Evolutionary conservation across 2,888 invertebrate genomes (phyloP).

Genomic region (Spicauda simplicius): DNA sequence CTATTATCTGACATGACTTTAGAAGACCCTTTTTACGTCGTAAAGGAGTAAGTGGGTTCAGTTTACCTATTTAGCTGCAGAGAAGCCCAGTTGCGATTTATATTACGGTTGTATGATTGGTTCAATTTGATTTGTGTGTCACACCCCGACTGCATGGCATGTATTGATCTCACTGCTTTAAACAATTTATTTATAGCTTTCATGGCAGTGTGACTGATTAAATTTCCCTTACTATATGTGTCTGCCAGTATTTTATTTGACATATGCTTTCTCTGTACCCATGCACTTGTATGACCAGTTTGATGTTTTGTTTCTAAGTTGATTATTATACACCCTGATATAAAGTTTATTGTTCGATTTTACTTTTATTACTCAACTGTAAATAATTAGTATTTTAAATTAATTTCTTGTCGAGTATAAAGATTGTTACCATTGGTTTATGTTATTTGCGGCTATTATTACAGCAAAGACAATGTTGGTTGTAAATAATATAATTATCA

Average conservation of each 20-base stretch:
- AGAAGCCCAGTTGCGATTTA: slow-evolving; percentile 15
- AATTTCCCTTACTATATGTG: not conserved
- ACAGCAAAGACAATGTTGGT: too few relatives aligned
- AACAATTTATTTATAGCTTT: not conserved
- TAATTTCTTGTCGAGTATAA: too few relatives aligned
- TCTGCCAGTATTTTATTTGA: not conserved
- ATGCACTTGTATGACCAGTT: too few relatives aligned
- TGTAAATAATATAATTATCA: too few relatives aligned
- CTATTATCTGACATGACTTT: slow-evolving; percentile 94
- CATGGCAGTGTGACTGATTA: not conserved
- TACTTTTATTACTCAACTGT: too few relatives aligned
- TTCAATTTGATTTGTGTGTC: slow-evolving; percentile 3
- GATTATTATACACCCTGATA: too few relatives aligned
- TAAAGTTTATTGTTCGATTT: too few relatives aligned
- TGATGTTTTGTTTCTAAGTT: too few relatives aligned
- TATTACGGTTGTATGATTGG: slow-evolving; percentile 26
- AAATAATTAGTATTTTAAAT: too few relatives aligned
- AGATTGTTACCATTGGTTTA: too few relatives aligned
- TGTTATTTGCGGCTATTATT: too few relatives aligned
- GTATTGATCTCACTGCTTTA: slow-evolving; percentile 11
- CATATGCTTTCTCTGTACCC: not conserved
- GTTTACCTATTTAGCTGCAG: slow-evolving; percentile 36
- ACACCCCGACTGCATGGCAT: not conserved
- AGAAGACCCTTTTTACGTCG: slow-evolving; percentile 99
- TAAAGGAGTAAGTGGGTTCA: slow-evolving; percentile 95